Evolutionary conservation across 2,888 invertebrate species (phyloP).

Genomic region (Hirtodrosophila cameraria): DNA sequence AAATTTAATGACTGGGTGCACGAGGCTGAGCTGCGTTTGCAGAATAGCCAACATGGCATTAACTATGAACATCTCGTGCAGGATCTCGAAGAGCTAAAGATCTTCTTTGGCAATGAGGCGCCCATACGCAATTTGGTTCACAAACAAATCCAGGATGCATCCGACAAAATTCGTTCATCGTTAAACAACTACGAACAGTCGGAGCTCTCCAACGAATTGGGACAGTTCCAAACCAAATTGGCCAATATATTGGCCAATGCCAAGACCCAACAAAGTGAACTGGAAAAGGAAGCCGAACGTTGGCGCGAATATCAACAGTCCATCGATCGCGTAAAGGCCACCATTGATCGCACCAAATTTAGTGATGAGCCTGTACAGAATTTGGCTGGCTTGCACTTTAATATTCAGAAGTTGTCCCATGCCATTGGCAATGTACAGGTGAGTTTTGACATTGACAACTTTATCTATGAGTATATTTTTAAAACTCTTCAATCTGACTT

Average conservation of each 20-base stretch:
- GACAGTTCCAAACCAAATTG: conserved; percentile 91
- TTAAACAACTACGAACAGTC: conserved; percentile 92
- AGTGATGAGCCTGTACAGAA: conserved; percentile 92
- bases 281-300: conserved; percentile 92
- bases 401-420: conserved; percentile 92
- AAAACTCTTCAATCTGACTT: too few species aligned
- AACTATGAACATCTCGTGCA: conserved; percentile 93
- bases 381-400: conserved; percentile 92
- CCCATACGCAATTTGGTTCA: conserved; percentile 92
- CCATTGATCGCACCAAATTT: conserved; percentile 90
- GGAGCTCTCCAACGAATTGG: conserved; percentile 91
- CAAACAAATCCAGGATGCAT: conserved; percentile 92
- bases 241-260: conserved; percentile 93
- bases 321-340: conserved; percentile 90
- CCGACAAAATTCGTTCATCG: conserved; percentile 95
- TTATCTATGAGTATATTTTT: too few species aligned
- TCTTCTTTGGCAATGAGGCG: conserved; percentile 92
- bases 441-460: conserved; percentile 82
- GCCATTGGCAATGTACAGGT: conserved; percentile 90
- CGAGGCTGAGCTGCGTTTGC: conserved; percentile 91
- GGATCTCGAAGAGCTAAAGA: conserved; percentile 94
- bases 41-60: conserved; percentile 92
- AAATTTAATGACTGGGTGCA: conserved; percentile 93
- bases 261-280: conserved; percentile 90
- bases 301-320: conserved; percentile 94